Percentiles rank a stretch among this genome's conserved stretches.
These are phyloP conservation scores for fruit fly (Drosophila melanogaster) DNA, from an alignment of 1,140 invertebrate species.

Conservation along the genomic window Release_6_plus_ISO1_MT NT_033777.3:13038001-13038500, in stretches of 20 bases:
- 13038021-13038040: too few relatives aligned
- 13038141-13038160: not conserved
- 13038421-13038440: not conserved
- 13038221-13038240: not conserved
- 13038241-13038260: not conserved
- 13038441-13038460: slow-evolving; percentile 3
- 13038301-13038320: not conserved
- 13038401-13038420: slow-evolving; percentile 17
- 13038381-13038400: not conserved
- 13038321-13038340: not conserved
- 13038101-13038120: too few relatives aligned
- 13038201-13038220: not conserved
- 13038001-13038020: not conserved
- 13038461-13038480: not conserved
- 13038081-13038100: too few relatives aligned
- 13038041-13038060: too few relatives aligned
- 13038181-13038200: not conserved
- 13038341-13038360: slow-evolving; percentile 3
- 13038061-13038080: too few relatives aligned
- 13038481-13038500: not conserved
- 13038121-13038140: too few relatives aligned
- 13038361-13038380: slow-evolving; percentile 25
- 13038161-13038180: not conserved
- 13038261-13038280: not conserved
- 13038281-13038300: not conserved